Base-by-base conservation (phyloP, 2,888 invertebrate species). In the Apotomis betuletana region DNA sequence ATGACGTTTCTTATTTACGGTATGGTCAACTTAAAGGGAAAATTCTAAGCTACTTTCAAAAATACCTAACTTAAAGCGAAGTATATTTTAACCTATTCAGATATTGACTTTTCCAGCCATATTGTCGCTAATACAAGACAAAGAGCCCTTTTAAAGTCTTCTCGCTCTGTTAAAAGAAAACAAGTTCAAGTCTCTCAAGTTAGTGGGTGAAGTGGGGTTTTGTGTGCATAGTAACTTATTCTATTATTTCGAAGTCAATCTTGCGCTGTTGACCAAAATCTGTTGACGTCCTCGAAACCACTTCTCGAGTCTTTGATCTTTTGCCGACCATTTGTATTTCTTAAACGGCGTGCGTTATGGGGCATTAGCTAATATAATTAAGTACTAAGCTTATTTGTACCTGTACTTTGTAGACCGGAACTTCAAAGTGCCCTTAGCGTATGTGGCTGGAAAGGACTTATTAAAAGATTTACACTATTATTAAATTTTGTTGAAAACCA, bases 221-320 rank as follows among this genome's bases (percentile, higher is more conserved):
- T 91, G 88, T 83, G 77, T 91, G 85, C 89, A 81, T 80, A 91
- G 88, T 89, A 90, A 89, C 90, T 91, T 87, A 90, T 90, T 88
- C 90, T 92, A 91, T 92, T 92, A 92, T 92, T 91, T 92, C 90
- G 90, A 90, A 90, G 90, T 88, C 90, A 88, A 89, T 86, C 84
- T 85, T 83, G 80, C 84, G 83, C 85, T 84, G 85, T 92, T 92
- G 88, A 88, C 86, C 86, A 91, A 90, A 90, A 68, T 90, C 89
- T 90, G 84, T 90, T 86, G 86, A 87, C 85, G 86, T 87, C 85
- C 80, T 80, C 76, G 74, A 74, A 76, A 70, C 75, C 84, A 83
- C 81, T 85, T 80, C 82, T 74, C 76, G 76, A 67, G 70, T 78
- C 87, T 92, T 92, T 91, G 82, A 90, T 91, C 89, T 91, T 89